Conservation (phyloP, 2,888 invertebrate genomes). For the Dryocosmus kuriphilus region DNA sequence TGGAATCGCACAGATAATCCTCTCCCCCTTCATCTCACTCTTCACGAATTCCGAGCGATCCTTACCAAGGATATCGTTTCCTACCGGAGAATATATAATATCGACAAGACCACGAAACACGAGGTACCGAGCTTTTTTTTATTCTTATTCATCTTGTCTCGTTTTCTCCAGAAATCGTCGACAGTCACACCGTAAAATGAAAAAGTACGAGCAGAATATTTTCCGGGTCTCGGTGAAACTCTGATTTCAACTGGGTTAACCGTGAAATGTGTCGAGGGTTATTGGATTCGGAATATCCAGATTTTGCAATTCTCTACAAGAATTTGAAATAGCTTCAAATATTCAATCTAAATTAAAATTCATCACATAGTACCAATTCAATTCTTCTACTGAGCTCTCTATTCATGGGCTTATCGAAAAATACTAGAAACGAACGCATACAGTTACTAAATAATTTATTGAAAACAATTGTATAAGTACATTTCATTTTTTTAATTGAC, state of each 20-base stretch:
- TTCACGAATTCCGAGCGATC: not conserved
- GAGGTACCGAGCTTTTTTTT: not conserved
- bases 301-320: not conserved
- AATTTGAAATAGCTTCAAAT: conserved; percentile 1
- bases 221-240: conserved; percentile 12
- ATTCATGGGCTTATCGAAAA: not conserved
- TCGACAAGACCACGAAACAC: not conserved
- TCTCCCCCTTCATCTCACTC: not conserved
- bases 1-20: conserved; percentile 1
- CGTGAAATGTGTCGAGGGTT: conserved; percentile 2
- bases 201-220: conserved; percentile 5
- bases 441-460: not conserved
- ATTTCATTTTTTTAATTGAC: not conserved
- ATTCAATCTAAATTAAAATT: conserved; percentile 23
- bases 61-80: not conserved
- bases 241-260: conserved; percentile 27
- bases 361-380: not conserved
- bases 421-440: not conserved
- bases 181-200: not conserved
- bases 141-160: not conserved
- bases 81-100: not conserved
- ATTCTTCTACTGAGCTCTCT: not conserved
- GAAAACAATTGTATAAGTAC: not conserved
- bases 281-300: conserved; percentile 15
- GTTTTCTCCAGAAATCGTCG: conserved; percentile 1